Percentiles rank a stretch among this genome's conserved stretches.
phyloP scores from a whole-genome alignment of 1,140 invertebrate species.

The Leptinotarsa undecemlineata region DNA sequence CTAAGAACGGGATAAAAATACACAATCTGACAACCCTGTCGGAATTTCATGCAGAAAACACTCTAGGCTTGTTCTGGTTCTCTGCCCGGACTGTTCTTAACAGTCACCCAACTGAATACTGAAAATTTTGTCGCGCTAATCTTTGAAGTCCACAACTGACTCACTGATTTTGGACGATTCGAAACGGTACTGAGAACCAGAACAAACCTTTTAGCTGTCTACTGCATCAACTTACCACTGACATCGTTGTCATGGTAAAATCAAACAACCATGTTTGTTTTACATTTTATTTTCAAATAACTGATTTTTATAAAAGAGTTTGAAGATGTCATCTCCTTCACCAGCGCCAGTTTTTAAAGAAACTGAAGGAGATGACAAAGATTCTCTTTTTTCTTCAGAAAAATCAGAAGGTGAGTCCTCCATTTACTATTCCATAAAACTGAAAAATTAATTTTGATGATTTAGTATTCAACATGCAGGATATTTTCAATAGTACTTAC shows the following conservation, averaged over 20 bases:
- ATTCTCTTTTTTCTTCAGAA: conserved; percentile 51
- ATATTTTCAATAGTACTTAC: no score
- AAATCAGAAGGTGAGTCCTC: conserved; percentile 42
- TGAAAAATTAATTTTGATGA: background rate
- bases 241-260: background rate
- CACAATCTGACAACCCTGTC: no score
- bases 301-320: conserved; percentile 9
- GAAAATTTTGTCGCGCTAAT: no score
- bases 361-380: conserved; percentile 41
- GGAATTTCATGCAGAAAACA: no score
- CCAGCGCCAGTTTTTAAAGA: conserved; percentile 24
- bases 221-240: background rate
- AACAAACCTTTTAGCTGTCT: background rate
- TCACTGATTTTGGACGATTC: no score
- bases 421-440: background rate
- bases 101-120: no score
- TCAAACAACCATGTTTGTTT: conserved; percentile 9
- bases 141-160: no score
- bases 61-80: no score
- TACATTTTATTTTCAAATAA: conserved; percentile 24
- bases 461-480: background rate
- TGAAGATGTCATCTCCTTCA: conserved; percentile 22
- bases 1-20: no score
- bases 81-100: no score
- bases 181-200: no score